Percentiles rank a stretch among this genome's conserved stretches.
These are phyloP conservation scores for Drosophila macrospina DNA, from an alignment of 2,888 invertebrate species.

Conservation along the genomic window DNA sequence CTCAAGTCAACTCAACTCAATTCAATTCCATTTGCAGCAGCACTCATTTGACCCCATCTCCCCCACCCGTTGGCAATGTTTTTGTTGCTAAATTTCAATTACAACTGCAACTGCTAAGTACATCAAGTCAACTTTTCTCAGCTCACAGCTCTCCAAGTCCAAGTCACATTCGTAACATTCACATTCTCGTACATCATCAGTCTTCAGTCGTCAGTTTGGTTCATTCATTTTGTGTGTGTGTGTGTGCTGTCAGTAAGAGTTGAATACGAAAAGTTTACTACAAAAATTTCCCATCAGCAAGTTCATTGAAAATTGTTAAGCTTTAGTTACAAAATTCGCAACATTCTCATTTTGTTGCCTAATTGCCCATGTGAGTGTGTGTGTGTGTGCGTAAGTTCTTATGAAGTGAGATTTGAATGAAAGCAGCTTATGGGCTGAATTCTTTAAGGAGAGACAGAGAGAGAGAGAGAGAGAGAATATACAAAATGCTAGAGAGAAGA, in stretches of 20 bases:
- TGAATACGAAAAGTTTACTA: slow-evolving; percentile 25
- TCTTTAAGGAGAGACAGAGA: neutral
- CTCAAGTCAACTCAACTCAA: slow-evolving; percentile 32
- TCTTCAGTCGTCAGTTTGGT: slow-evolving; percentile 18
- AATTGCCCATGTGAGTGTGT: slow-evolving; percentile 34
- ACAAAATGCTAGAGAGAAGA: neutral
- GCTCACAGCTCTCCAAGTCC: slow-evolving; percentile 24
- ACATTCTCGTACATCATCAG: slow-evolving; percentile 25
- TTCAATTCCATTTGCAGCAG: slow-evolving; percentile 46
- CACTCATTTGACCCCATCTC: slow-evolving; percentile 17
- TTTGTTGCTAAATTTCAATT: slow-evolving; percentile 78
- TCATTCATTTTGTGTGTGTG: slow-evolving; percentile 27
- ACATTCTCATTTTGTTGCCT: slow-evolving; percentile 36
- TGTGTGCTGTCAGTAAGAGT: slow-evolving; percentile 32
- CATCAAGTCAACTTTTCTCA: slow-evolving; percentile 66
- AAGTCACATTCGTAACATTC: slow-evolving; percentile 24
- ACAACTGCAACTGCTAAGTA: slow-evolving; percentile 74
- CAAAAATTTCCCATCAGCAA: slow-evolving; percentile 17
- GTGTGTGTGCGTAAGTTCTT: neutral
- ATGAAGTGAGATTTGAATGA: slow-evolving; percentile 4
- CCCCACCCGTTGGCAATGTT: slow-evolving; percentile 30
- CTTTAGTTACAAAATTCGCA: slow-evolving; percentile 21
- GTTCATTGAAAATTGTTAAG: slow-evolving; percentile 33
- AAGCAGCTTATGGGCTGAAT: slow-evolving; percentile 2
- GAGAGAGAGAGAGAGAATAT: neutral